These are phyloP conservation scores for Sesia apiformis DNA, from an alignment of 2,888 invertebrate genomes.

Conservation along the genomic window DNA sequence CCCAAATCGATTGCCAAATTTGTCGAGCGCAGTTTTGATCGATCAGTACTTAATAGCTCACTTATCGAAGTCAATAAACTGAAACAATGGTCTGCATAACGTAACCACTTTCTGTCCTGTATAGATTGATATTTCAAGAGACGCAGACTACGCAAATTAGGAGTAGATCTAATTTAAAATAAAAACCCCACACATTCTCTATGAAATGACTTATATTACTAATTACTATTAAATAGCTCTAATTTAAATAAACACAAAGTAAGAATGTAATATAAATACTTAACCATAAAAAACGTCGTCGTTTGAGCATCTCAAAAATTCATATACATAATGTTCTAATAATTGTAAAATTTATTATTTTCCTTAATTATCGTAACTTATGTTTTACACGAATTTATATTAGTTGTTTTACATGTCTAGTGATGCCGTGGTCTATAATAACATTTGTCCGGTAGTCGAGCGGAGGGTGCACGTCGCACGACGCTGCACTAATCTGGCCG, in stretches of 20 bases:
- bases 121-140: neutral
- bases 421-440: slow-evolving; percentile 3
- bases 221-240: no score
- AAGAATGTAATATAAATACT: no score
- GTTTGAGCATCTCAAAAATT: no score
- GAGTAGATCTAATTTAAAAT: no score
- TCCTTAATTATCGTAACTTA: no score
- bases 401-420: neutral
- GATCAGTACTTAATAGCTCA: slow-evolving; percentile 23
- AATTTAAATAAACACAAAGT: no score
- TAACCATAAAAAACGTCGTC: no score
- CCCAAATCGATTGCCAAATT: slow-evolving; percentile 26
- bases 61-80: slow-evolving; percentile 32
- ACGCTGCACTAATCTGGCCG: slow-evolving; percentile 26
- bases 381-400: no score
- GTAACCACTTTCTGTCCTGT: slow-evolving; percentile 11
- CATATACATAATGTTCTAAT: no score
- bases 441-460: slow-evolving; percentile 17
- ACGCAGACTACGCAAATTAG: neutral
- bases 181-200: no score
- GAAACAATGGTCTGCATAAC: slow-evolving; percentile 21
- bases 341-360: no score
- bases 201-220: no score
- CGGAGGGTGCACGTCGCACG: slow-evolving; percentile 28
- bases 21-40: slow-evolving; percentile 13